Base-by-base conservation (phyloP, 1,140 invertebrate genomes). In the Goniozus legneri region DNA sequence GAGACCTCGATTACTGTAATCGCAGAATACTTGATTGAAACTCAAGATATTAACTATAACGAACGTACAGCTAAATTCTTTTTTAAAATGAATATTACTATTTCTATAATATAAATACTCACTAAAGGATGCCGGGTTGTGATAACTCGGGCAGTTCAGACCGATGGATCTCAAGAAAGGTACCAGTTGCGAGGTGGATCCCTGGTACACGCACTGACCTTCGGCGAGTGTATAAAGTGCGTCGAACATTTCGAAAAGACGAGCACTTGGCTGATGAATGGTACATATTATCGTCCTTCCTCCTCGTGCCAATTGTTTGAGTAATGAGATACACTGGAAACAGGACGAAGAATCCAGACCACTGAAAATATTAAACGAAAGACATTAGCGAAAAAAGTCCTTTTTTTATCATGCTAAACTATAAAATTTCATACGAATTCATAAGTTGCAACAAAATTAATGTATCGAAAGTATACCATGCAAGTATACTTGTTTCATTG, bases 171-270 rank as follows among this genome's bases (percentile, higher is more conserved):
- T 81, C 13, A 97, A 78, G 75, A 95, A 97, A 27, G 94, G 91
- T 30, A 98, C 87, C 37, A 97, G 73, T 54, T 89, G 83, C 42
- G 80, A 82, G 0, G 88, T 89, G 42, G 86, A 87, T 27, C 95
- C 95, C 65, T 94, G 86, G 65, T 97, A 98, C 3, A 97, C 88
- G 66, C 93, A 97, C 64, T 94, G 88, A 1, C 95, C 95, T 58
- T 96, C 91, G 12, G 92, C 88, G 22, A 98, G 69, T 2, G 95
- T 92, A 66, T 97, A 97, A 30, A 97, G 76, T 74, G 95, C 87
- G 69, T 98, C 95, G 70, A 98, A 98, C 88, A 95, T 96, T 70
- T 97, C 92, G 64, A 98, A 98, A 19, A 97, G 76, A 58, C 93
- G 85, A 8, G 95, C 94, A 30, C 91, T 95, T 0, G 96, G 96